Conservation (phyloP, 1,140 invertebrate genomes). For the Proales similis region DNA sequence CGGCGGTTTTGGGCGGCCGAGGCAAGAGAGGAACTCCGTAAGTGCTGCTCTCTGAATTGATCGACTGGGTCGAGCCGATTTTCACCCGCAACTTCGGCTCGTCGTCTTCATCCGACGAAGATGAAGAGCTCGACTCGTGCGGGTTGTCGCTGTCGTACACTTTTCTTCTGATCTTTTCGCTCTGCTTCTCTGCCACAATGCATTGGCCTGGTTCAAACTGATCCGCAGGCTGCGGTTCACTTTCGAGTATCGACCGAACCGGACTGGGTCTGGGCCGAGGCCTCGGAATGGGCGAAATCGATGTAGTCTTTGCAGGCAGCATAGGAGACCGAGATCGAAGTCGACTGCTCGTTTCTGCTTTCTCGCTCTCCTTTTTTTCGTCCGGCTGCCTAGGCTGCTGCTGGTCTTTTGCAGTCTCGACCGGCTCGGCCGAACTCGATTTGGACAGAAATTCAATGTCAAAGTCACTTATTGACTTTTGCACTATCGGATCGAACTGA, state of each 20-base stretch:
- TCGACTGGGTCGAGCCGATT: conserved; percentile 7
- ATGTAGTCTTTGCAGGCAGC: not conserved
- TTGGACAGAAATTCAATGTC: too few species aligned
- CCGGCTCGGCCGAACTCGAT: not conserved
- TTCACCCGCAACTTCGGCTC: conserved; percentile 9
- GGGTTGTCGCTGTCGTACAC: not conserved
- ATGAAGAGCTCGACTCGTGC: not conserved
- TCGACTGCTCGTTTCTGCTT: too few species aligned
- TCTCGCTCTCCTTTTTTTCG: not conserved
- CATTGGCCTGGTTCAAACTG: too few species aligned
- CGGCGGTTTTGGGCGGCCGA: conserved; percentile 27
- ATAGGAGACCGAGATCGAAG: too few species aligned
- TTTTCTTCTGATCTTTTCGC: not conserved
- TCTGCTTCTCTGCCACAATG: too few species aligned
- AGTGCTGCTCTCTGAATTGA: not conserved
- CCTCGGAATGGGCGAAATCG: not conserved
- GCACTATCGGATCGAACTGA: not conserved
- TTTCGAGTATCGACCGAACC: not conserved
- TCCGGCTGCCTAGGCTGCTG: not conserved
- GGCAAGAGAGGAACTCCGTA: conserved; percentile 14
- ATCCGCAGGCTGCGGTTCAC: not conserved
- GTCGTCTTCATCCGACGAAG: conserved; percentile 26
- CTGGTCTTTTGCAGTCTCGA: not conserved
- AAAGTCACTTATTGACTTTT: not conserved
- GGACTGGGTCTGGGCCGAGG: too few species aligned